These are phyloP conservation scores for Romanogobio albipinnatus DNA, from an alignment of 2,113 vertebrate species.

Conservation along the genomic window DNA sequence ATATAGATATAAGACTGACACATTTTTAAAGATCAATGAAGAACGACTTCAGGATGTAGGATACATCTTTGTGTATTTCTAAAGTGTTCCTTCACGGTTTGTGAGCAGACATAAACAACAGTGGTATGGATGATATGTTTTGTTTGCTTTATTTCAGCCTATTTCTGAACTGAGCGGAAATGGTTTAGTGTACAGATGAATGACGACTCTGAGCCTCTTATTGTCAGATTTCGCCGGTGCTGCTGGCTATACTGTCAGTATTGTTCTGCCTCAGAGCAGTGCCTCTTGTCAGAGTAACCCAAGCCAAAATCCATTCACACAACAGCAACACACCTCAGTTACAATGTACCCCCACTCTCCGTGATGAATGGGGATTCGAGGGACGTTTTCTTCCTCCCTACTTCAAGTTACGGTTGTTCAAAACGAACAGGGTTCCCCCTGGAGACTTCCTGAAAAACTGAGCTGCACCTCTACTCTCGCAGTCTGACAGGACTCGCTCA, in stretches of 20 bases:
- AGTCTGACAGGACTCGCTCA: constrained; percentile 65
- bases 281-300: constrained; percentile 65
- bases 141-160: constrained; percentile 28
- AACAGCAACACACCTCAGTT: constrained; percentile 63
- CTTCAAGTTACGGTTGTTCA: constrained; percentile 48
- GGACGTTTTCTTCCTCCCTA: constrained; percentile 56
- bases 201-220: constrained; percentile 50
- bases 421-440: constrained; percentile 67
- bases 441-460: constrained; percentile 70
- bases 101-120: background rate
- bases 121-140: background rate
- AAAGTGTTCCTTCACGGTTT: background rate
- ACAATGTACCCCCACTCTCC: constrained; percentile 63
- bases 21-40: background rate
- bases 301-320: constrained; percentile 67
- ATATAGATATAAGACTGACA: too few relatives aligned
- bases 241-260: constrained; percentile 49
- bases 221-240: constrained; percentile 51
- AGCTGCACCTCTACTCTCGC: constrained; percentile 61
- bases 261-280: constrained; percentile 62
- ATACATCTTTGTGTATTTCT: background rate
- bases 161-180: constrained; percentile 40
- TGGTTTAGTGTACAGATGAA: constrained; percentile 32
- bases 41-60: background rate
- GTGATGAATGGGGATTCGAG: constrained; percentile 74